A percentile compares a stretch with the other conserved stretches of the same genome.
Conservation (phyloP, 1,140 invertebrate genomes). For the Caligus rogercresseyi region DNA sequence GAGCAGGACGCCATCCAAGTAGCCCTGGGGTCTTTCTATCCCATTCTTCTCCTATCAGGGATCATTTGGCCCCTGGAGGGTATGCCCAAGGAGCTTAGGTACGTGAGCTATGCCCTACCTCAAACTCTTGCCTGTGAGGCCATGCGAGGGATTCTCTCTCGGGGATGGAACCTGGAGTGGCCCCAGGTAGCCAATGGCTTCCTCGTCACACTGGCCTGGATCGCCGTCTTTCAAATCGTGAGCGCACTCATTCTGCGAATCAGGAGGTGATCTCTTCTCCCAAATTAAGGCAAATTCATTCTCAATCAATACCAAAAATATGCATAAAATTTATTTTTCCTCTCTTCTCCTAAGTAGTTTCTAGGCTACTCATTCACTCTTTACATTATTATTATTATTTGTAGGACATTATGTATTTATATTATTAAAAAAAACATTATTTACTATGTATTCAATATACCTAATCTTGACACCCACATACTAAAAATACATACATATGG, state of each 20-base stretch:
- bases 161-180: conserved; percentile 66
- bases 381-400: no score
- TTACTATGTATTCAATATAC: no score
- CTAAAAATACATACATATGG: no score
- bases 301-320: no score
- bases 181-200: conserved; percentile 72
- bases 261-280: conserved; percentile 20
- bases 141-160: conserved; percentile 64
- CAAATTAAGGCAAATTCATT: no score
- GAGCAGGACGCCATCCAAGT: conserved; percentile 81
- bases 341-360: no score
- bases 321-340: no score
- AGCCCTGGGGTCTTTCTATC: conserved; percentile 77
- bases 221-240: conserved; percentile 58
- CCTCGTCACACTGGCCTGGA: conserved; percentile 70
- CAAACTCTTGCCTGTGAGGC: conserved; percentile 77
- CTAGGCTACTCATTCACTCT: no score
- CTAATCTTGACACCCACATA: no score
- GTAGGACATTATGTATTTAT: no score
- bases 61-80: conserved; percentile 83
- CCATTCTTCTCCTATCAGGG: conserved; percentile 66
- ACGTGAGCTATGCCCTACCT: conserved; percentile 63
- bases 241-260: conserved; percentile 45
- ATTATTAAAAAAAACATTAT: no score
- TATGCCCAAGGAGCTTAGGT: conserved; percentile 59